Evolutionary conservation across 2,888 invertebrate genomes (phyloP), one percentile per base, ranked within the genome.

Genomic region (Mongoloraphidia duomilia): DNA sequence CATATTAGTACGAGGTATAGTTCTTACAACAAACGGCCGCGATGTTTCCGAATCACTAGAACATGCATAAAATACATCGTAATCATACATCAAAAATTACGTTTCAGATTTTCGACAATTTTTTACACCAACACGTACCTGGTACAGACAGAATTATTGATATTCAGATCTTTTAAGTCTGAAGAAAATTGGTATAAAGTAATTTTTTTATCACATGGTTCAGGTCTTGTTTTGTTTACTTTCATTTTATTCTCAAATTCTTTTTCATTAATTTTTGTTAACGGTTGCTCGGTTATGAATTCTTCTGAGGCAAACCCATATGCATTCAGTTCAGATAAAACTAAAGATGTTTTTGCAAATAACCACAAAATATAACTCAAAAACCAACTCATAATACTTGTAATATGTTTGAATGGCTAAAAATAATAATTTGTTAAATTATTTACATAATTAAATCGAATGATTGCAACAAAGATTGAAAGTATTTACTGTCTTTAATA

Each of bases 161-260:
- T 26, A 26, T 26, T 26, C 26, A 26, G 6, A 26, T 26, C 26
- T 26, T 26, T 26, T 6, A 26, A 26, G 6, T 26, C 26, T 26
- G 26, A 26, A 26, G 26, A 26, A 26, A 48, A 17, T 48, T 48
- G 41, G 54, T 65, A 67, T 43, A 68, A 56, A 60, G 63, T 64
- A 55, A 63, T 60, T 53, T 86, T 80, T 63, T 87, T 76, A 64
- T 92, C 92, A 64, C 92, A 93, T 5, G 90, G 84, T 49, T 86
- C 83, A 1, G 88, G 87, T 41, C 84, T 73, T 0, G 91, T 91
- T 60, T 88, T 73, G 56, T 81, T 82, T 58, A 87, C 79, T 45
- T 80, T 69, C 2, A 84, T 75, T 53, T 77, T 76, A 56, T 82
- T 79, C 63, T 79, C 75, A 59, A 77, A 69, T 56, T 55, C 48